A percentile compares a stretch with the other conserved stretches of the same genome.
Conservation (phyloP, 1,140 invertebrate genomes). For the Nixonia krombeini region DNA sequence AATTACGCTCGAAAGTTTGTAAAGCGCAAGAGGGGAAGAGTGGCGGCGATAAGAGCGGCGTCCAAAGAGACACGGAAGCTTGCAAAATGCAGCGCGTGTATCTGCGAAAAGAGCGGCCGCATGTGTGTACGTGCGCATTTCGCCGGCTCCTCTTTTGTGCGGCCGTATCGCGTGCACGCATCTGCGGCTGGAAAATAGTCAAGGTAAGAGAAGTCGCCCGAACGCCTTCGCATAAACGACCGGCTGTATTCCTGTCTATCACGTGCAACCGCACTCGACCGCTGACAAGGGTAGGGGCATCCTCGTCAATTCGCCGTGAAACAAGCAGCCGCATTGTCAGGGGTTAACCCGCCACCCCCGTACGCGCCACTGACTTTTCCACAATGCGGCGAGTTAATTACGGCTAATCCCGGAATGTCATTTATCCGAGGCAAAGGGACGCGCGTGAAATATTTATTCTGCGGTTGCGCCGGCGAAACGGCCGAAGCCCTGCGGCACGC, state of each 20-base stretch:
- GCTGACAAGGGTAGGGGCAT: neutral
- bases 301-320: neutral
- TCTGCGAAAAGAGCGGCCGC: conserved; percentile 4
- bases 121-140: conserved; percentile 28
- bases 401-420: neutral
- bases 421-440: neutral
- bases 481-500: neutral
- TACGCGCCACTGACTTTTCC: neutral
- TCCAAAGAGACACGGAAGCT: conserved; percentile 16
- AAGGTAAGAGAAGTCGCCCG: conserved; percentile 30
- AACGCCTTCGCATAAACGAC: conserved; percentile 42
- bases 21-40: conserved; percentile 30
- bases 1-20: conserved; percentile 62
- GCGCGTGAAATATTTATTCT: neutral
- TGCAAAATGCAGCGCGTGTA: too few species aligned
- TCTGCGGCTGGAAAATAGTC: conserved; percentile 40
- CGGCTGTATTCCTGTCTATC: conserved; percentile 45
- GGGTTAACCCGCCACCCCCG: neutral
- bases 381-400: conserved; percentile 2
- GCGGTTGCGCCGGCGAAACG: neutral
- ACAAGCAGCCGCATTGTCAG: neutral
- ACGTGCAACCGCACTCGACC: neutral
- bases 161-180: conserved; percentile 59
- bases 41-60: conserved; percentile 15
- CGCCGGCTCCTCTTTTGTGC: conserved; percentile 55